Evolutionary conservation across 2,888 invertebrate genomes (phyloP).

Genomic region (Callyntrura sp.): DNA sequence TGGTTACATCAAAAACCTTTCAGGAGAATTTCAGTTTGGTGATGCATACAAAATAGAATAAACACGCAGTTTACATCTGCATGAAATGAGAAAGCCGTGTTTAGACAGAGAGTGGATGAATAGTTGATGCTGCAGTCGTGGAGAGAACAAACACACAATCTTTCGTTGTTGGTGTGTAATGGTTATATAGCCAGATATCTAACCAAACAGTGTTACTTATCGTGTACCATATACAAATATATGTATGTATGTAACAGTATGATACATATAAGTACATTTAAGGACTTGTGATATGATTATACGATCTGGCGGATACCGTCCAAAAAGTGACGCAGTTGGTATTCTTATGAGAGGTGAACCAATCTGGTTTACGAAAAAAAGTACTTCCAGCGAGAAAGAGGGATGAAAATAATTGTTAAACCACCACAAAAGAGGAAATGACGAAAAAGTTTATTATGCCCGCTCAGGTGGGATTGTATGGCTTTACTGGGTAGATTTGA

Average conservation of each 20-base stretch:
- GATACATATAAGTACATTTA: background rate
- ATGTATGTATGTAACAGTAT: too few relatives aligned
- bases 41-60: background rate
- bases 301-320: background rate
- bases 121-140: conserved; percentile 41
- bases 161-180: too few relatives aligned
- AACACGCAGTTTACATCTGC: background rate
- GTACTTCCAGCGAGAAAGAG: background rate
- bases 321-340: conserved; percentile 50
- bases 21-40: conserved; percentile 4
- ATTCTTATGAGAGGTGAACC: conserved; percentile 4
- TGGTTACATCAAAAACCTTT: conserved; percentile 27
- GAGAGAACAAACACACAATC: too few relatives aligned
- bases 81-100: background rate
- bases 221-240: too few relatives aligned
- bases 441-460: background rate
- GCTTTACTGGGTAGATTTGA: conserved; percentile 27
- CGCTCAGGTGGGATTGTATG: conserved; percentile 30
- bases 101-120: conserved; percentile 16
- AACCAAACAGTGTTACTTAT: too few relatives aligned
- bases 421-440: conserved; percentile 1
- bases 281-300: background rate
- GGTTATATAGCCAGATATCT: too few relatives aligned
- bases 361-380: background rate
- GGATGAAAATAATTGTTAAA: conserved; percentile 22